phyloP scores from a whole-genome alignment of 2,113 vertebrate species.

The Rhynchomys soricoides region DNA sequence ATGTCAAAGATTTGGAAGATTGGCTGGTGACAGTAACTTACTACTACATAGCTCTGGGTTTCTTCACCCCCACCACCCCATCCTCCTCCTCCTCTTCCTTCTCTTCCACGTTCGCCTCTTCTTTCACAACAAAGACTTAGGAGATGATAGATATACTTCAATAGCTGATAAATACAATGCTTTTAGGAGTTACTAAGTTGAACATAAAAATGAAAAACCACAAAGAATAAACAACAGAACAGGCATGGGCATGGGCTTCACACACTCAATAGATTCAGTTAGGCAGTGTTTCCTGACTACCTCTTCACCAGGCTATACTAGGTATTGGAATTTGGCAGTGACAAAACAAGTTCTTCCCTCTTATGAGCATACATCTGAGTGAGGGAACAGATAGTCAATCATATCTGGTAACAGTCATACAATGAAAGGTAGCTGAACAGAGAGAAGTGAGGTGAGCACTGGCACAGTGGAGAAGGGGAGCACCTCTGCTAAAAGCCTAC shows the following conservation, averaged over 20 bases:
- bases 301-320: neutral
- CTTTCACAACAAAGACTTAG: slow-evolving; percentile 29
- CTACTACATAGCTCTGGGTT: neutral
- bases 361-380: neutral
- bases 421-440: slow-evolving; percentile 20
- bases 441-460: slow-evolving; percentile 13
- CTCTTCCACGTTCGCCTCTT: neutral
- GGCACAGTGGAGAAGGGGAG: neutral
- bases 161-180: slow-evolving; percentile 12
- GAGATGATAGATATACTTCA: slow-evolving; percentile 38
- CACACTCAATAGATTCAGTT: slow-evolving; percentile 28
- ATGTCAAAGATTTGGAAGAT: slow-evolving; percentile 46
- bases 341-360: slow-evolving; percentile 4
- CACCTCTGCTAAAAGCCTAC: slow-evolving; percentile 80
- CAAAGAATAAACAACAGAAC: neutral
- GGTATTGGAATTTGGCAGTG: neutral
- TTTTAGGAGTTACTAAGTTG: slow-evolving; percentile 54
- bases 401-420: neutral
- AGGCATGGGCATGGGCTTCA: neutral
- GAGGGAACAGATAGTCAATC: slow-evolving; percentile 3
- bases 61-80: neutral
- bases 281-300: slow-evolving; percentile 11
- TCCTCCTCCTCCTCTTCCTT: neutral
- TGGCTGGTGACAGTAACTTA: neutral
- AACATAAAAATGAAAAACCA: slow-evolving; percentile 61